Percentiles rank a stretch among this genome's conserved stretches.
Conservation (phyloP, 2,888 invertebrate species). For the Alloscopus bannaensis region DNA sequence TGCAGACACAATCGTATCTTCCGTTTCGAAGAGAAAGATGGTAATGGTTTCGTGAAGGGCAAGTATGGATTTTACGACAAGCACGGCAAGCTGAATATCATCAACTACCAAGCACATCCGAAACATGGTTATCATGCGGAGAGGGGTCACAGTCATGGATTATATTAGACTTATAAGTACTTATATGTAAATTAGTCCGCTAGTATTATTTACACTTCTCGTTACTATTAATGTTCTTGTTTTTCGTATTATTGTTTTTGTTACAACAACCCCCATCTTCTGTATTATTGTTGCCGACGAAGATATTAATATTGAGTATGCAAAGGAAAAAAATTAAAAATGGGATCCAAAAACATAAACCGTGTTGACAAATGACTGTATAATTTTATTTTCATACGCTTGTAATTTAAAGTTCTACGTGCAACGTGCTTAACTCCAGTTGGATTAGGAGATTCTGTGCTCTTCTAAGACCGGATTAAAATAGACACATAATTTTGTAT, state of each 20-base stretch:
- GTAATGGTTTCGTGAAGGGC: conserved; percentile 85
- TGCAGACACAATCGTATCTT: conserved; percentile 87
- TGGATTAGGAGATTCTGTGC: too few relatives aligned
- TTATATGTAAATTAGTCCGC: too few relatives aligned
- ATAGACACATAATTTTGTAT: too few relatives aligned
- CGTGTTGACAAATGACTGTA: too few relatives aligned
- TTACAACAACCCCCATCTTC: not conserved
- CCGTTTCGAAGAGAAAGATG: conserved; percentile 86
- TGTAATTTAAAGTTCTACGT: too few relatives aligned
- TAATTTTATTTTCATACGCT: too few relatives aligned
- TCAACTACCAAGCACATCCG: conserved; percentile 86
- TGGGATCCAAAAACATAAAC: too few relatives aligned
- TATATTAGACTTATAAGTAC: conserved; percentile 39
- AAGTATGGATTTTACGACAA: conserved; percentile 89
- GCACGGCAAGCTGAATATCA: conserved; percentile 84
- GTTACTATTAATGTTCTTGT: conserved; percentile 8
- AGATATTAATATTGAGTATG: too few relatives aligned
- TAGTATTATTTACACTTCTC: not conserved
- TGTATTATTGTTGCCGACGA: conserved; percentile 17
- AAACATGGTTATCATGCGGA: conserved; percentile 82
- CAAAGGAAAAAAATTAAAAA: too few relatives aligned
- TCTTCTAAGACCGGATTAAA: too few relatives aligned
- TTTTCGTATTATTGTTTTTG: conserved; percentile 17
- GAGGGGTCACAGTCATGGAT: conserved; percentile 63
- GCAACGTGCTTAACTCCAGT: too few relatives aligned